A percentile compares a stretch with the other conserved stretches of the same genome.
Evolutionary conservation across 2,888 invertebrate genomes (phyloP).

Genomic region (Melanchra persicariae): DNA sequence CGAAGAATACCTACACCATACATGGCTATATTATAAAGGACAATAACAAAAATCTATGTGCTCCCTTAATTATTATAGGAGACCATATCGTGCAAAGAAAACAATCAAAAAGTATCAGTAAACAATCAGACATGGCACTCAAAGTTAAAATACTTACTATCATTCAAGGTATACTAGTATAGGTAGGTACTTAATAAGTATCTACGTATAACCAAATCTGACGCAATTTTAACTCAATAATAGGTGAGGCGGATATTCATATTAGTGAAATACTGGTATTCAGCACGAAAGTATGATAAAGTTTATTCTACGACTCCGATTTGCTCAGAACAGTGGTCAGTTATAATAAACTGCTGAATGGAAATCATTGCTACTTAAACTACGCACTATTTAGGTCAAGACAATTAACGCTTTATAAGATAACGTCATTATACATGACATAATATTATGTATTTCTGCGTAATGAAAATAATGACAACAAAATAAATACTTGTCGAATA

Average conservation of each 20-base stretch:
- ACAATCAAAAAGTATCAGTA: too few relatives aligned
- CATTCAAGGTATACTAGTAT: too few relatives aligned
- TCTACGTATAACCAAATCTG: too few relatives aligned
- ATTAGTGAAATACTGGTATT: constrained; percentile 20
- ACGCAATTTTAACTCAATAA: background rate
- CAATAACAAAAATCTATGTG: too few relatives aligned
- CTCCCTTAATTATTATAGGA: too few relatives aligned
- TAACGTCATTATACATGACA: background rate
- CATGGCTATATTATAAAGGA: too few relatives aligned
- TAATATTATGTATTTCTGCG: background rate
- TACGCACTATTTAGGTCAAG: constrained; percentile 22
- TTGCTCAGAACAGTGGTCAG: constrained; percentile 18
- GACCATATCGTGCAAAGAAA: too few relatives aligned
- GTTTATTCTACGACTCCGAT: constrained; percentile 14
- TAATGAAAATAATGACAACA: constrained; percentile 9
- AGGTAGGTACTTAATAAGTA: too few relatives aligned
- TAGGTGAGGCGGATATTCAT: constrained; percentile 6
- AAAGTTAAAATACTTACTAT: too few relatives aligned
- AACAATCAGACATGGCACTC: too few relatives aligned
- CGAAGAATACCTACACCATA: too few relatives aligned
- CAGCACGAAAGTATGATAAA: constrained; percentile 9
- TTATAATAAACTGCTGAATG: constrained; percentile 27
- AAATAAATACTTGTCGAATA: background rate
- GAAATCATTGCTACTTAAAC: background rate
- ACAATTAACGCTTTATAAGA: constrained; percentile 9